Evolutionary conservation across 2,113 vertebrate genomes (phyloP).

Genomic region (Spilogale gracilis): DNA sequence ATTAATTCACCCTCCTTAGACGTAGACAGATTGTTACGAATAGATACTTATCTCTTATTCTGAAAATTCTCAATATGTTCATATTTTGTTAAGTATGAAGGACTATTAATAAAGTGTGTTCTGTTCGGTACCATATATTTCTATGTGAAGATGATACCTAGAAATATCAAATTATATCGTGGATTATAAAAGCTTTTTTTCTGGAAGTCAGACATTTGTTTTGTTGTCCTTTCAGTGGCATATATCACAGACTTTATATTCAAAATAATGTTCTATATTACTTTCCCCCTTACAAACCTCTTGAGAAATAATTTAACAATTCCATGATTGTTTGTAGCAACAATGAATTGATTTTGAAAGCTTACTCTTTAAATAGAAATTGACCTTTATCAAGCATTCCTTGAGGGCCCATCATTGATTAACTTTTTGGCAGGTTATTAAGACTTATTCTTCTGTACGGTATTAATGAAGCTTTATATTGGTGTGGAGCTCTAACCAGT

Average conservation of each 20-base stretch:
- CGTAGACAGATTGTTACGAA: background rate
- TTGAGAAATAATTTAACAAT: slow-evolving; percentile 70
- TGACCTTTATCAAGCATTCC: slow-evolving; percentile 72
- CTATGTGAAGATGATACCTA: background rate
- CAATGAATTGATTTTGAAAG: slow-evolving; percentile 63
- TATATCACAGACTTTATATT: slow-evolving; percentile 28
- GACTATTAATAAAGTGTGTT: background rate
- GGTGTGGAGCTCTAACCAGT: slow-evolving; percentile 39
- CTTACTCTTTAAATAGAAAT: slow-evolving; percentile 74
- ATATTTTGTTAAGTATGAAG: slow-evolving; percentile 5
- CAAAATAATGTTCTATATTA: slow-evolving; percentile 34
- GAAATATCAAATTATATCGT: slow-evolving; percentile 18
- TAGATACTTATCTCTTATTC: slow-evolving; percentile 28
- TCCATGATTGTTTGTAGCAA: background rate
- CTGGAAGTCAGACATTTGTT: background rate
- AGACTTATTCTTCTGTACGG: slow-evolving; percentile 8
- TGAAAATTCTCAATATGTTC: background rate
- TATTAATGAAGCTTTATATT: slow-evolving; percentile 27
- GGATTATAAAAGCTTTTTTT: background rate
- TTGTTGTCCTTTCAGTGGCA: slow-evolving; percentile 29
- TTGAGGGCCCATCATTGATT: slow-evolving; percentile 56
- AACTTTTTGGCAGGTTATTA: slow-evolving; percentile 58
- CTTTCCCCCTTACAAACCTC: slow-evolving; percentile 44
- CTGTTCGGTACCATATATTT: background rate
- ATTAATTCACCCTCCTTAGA: background rate